A percentile compares a stretch with the other conserved stretches of the same genome.
Evolutionary conservation across 1,140 invertebrate genomes (phyloP).

Genomic region (Pseudomyrmex cubaensis): DNA sequence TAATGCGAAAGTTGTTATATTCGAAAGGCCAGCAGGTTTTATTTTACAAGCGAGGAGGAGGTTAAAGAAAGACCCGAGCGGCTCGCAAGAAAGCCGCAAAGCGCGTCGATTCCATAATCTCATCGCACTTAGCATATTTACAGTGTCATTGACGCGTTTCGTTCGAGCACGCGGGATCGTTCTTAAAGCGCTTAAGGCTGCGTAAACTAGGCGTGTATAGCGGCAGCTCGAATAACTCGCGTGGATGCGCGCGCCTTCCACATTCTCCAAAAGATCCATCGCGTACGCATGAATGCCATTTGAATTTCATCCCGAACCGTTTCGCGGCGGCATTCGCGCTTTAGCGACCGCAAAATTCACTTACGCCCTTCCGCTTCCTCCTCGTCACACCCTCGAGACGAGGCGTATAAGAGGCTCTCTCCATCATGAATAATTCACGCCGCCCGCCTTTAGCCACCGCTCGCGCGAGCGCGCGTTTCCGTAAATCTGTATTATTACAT

Average conservation of each 20-base stretch:
- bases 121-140: conserved; percentile 7
- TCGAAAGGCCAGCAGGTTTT: neutral
- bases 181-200: neutral
- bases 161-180: conserved; percentile 10
- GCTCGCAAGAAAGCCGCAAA: neutral
- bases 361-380: conserved; percentile 62
- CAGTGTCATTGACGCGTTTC: neutral
- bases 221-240: conserved; percentile 14
- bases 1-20: neutral
- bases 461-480: neutral
- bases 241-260: neutral
- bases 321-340: conserved; percentile 38
- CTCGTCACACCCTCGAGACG: conserved; percentile 54
- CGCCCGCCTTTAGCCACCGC: neutral
- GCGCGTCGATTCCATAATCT: neutral
- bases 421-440: conserved; percentile 70
- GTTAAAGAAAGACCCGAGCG: neutral
- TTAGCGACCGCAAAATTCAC: conserved; percentile 57
- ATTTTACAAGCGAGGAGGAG: neutral
- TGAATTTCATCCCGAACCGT: conserved; percentile 61
- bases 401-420: neutral
- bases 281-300: conserved; percentile 44
- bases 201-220: neutral
- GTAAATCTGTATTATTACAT: conserved; percentile 55
- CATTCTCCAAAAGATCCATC: conserved; percentile 24